phyloP scores from a whole-genome alignment of 1,140 invertebrate genomes.

The Drosophila tristis region DNA sequence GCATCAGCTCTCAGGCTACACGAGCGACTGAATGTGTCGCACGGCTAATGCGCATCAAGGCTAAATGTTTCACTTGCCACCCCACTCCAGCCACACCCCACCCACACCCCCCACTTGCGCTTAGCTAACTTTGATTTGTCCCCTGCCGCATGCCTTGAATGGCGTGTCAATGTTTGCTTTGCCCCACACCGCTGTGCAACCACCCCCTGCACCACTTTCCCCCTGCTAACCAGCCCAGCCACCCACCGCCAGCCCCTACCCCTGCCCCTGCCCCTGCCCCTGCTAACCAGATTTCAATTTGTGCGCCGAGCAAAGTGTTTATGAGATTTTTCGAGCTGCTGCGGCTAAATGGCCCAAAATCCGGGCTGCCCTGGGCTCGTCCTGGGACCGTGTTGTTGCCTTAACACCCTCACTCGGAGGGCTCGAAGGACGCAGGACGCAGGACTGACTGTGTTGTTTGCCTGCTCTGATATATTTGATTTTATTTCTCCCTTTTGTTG shows the following conservation, averaged over 20 bases:
- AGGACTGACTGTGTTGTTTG: slow-evolving; percentile 8
- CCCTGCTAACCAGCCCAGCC: background rate
- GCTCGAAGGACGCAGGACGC: background rate
- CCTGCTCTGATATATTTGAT: slow-evolving; percentile 8
- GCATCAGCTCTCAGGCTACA: slow-evolving; percentile 28
- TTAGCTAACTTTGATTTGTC: slow-evolving; percentile 59
- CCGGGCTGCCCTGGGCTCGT: slow-evolving; percentile 17
- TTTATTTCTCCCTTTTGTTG: slow-evolving; percentile 13
- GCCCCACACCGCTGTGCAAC: slow-evolving; percentile 1
- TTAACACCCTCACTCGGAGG: slow-evolving; percentile 34
- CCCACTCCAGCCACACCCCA: background rate
- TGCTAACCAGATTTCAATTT: slow-evolving; percentile 80
- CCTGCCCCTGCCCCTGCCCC: too few species aligned
- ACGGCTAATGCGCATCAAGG: slow-evolving; percentile 36
- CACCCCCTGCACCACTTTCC: background rate
- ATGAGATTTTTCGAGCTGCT: slow-evolving; percentile 73
- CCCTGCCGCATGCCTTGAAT: slow-evolving; percentile 4
- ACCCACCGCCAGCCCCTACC: slow-evolving; percentile 12
- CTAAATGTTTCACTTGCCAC: slow-evolving; percentile 9
- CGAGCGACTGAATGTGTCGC: slow-evolving; percentile 6
- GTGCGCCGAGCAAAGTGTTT: slow-evolving; percentile 76
- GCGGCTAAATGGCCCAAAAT: slow-evolving; percentile 53
- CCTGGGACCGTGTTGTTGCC: slow-evolving; percentile 23
- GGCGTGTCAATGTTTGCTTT: slow-evolving; percentile 51
- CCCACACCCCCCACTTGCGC: slow-evolving; percentile 35